Evolutionary conservation across 2,113 vertebrate species (phyloP).

Genomic region (Scomber colias): DNA sequence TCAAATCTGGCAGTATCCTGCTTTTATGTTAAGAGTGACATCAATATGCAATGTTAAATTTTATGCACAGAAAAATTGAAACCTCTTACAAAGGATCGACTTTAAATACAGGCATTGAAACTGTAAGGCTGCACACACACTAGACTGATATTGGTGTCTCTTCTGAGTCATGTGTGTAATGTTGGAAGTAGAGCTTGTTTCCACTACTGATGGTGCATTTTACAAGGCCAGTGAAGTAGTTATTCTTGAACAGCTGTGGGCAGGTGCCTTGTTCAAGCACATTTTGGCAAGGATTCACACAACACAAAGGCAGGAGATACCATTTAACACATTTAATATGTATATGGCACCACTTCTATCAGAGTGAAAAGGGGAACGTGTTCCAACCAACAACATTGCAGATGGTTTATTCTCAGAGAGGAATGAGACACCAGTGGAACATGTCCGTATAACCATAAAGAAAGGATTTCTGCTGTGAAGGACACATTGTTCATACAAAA

Average conservation of each 20-base stretch:
- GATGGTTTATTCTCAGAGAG: constrained; percentile 50
- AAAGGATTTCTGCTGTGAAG: constrained; percentile 69
- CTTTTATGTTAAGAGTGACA: background rate
- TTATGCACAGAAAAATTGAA: constrained; percentile 5
- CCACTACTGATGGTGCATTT: constrained; percentile 58
- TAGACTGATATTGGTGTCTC: constrained; percentile 13
- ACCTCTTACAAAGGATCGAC: background rate
- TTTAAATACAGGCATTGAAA: constrained; percentile 4
- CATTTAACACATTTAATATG: constrained; percentile 42
- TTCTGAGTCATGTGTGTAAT: constrained; percentile 22
- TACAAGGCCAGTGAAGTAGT: constrained; percentile 46
- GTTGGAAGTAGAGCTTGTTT: constrained; percentile 34
- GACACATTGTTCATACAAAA: constrained; percentile 65
- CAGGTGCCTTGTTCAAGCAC: constrained; percentile 52
- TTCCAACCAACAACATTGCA: constrained; percentile 43
- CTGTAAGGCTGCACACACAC: background rate
- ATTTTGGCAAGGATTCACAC: constrained; percentile 15
- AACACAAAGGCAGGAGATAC: constrained; percentile 15
- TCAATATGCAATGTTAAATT: constrained; percentile 4
- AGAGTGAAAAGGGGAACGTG: background rate
- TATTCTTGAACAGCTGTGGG: constrained; percentile 45
- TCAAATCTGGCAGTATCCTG: background rate
- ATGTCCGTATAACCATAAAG: constrained; percentile 57
- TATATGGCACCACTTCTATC: constrained; percentile 35
- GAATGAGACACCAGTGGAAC: constrained; percentile 57